Evolutionary conservation across 2,797 vertebrate species (phyloP).

Genomic region (Sebastes taczanowskii): DNA sequence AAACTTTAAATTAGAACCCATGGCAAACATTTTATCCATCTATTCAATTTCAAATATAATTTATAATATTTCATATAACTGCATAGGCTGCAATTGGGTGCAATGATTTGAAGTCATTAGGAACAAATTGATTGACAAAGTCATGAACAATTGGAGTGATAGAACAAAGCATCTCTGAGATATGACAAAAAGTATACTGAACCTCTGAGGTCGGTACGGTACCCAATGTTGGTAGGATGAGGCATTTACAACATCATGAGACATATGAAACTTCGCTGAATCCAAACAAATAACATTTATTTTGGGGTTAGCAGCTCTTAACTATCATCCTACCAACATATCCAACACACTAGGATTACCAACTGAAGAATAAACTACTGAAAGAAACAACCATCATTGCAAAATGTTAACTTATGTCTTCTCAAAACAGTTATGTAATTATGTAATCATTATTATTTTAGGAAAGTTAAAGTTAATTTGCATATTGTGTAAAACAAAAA

Average conservation of each 20-base stretch:
- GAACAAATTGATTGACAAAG: background rate
- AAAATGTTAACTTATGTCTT: background rate
- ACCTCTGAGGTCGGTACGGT: no score
- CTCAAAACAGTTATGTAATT: background rate
- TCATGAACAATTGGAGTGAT: background rate
- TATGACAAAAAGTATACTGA: background rate
- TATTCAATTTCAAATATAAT: no score
- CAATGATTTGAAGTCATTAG: background rate
- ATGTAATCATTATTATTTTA: background rate
- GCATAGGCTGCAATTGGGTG: no score
- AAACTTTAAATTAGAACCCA: no score
- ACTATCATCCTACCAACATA: background rate
- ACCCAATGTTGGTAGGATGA: no score
- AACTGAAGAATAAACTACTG: background rate
- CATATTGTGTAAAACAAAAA: background rate
- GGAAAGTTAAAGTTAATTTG: background rate
- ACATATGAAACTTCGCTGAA: no score
- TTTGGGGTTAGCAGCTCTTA: background rate
- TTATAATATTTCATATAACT: no score
- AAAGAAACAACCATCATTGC: background rate
- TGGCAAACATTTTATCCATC: no score
- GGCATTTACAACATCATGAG: no score
- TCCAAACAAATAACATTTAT: no score
- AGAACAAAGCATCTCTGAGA: background rate
- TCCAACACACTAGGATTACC: background rate